phyloP scores from a whole-genome alignment of 2,113 vertebrate genomes.

The Hydropotes inermis region DNA sequence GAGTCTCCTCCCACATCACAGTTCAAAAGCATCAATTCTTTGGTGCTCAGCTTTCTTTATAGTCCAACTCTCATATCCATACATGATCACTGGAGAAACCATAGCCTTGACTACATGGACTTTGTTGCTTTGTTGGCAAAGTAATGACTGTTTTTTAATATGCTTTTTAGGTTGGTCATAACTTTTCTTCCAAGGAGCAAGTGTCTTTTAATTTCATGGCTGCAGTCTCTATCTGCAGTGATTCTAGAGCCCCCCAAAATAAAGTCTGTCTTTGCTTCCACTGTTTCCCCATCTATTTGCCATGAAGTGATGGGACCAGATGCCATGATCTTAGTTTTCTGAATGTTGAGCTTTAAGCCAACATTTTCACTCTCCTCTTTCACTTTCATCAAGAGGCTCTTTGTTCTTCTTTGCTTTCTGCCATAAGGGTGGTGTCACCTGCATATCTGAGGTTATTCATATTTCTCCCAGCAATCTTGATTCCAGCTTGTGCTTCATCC shows the following conservation, averaged over 20 bases:
- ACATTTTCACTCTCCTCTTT: background rate
- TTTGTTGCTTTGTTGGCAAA: background rate
- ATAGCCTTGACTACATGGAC: background rate
- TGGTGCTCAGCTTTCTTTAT: background rate
- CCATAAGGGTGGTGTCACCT: background rate
- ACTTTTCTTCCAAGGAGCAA: background rate
- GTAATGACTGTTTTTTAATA: background rate
- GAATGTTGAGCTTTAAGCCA: background rate
- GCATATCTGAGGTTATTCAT: background rate
- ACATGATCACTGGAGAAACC: background rate
- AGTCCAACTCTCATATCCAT: background rate
- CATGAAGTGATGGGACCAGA: background rate
- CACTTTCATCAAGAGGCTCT: background rate
- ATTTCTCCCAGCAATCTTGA: background rate
- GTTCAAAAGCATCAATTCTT: background rate
- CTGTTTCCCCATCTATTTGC: background rate
- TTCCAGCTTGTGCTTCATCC: background rate
- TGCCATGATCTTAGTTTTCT: background rate
- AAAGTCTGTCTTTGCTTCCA: background rate
- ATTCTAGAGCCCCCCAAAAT: fast-evolving
- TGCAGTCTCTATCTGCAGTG: background rate
- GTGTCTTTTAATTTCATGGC: background rate
- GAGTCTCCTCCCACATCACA: background rate
- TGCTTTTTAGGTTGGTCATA: background rate
- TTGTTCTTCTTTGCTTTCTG: background rate